These are phyloP conservation scores for Tiphia femorata DNA, from an alignment of 2,888 invertebrate species.

Conservation along the genomic window DNA sequence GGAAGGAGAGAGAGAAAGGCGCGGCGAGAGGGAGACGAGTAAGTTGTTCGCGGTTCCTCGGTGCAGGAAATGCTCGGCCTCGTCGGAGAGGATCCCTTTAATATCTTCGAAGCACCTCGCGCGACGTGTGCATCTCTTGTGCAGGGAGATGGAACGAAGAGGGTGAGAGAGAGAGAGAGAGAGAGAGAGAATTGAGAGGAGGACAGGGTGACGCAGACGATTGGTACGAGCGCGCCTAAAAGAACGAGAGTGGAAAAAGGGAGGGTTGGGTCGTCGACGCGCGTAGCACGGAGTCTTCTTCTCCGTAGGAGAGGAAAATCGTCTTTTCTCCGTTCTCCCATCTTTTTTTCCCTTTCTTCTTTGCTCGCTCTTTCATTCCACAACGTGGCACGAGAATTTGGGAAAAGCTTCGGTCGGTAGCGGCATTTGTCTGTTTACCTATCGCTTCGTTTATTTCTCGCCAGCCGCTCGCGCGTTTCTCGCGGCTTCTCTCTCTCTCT, in stretches of 20 bases:
- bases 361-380: no score
- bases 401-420: no score
- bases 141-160: neutral
- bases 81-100: slow-evolving; percentile 56
- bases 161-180: neutral
- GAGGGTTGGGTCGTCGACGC: no score
- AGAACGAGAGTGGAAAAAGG: neutral
- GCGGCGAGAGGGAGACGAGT: slow-evolving; percentile 36
- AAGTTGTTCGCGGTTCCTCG: slow-evolving; percentile 63
- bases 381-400: no score
- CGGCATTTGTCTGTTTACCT: no score
- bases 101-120: slow-evolving; percentile 50
- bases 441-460: no score
- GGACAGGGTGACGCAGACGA: neutral
- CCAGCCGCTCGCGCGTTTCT: no score
- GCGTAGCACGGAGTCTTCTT: no score
- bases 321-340: no score
- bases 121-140: slow-evolving; percentile 26
- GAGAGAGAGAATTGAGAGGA: neutral
- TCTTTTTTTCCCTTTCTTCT: no score
- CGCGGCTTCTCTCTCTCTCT: no score
- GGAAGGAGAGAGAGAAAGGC: slow-evolving; percentile 1
- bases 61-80: slow-evolving; percentile 48
- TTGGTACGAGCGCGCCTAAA: neutral
- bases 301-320: no score